Evolutionary conservation across 1,140 invertebrate species (phyloP).

Genomic region (Eupeodes corollae): DNA sequence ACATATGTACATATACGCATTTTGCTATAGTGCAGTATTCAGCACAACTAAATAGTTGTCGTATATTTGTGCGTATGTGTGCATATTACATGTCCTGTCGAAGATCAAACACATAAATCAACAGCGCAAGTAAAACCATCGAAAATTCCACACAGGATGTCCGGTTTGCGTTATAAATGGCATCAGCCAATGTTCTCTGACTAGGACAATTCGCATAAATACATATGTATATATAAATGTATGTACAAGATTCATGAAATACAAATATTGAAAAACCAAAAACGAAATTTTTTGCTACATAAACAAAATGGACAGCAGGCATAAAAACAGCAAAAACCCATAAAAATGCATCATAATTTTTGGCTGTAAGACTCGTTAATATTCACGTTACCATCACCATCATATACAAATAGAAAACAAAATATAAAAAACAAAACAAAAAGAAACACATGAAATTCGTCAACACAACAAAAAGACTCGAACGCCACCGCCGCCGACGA

Average conservation of each 20-base stretch:
- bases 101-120: background rate
- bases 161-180: conserved; percentile 14
- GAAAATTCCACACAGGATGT: conserved; percentile 19
- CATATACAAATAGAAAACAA: too few relatives aligned
- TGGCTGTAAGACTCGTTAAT: background rate
- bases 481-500: too few relatives aligned
- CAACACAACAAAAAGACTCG: too few relatives aligned
- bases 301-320: conserved; percentile 18
- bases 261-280: conserved; percentile 12
- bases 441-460: too few relatives aligned
- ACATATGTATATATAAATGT: conserved; percentile 3
- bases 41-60: background rate
- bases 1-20: background rate
- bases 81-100: conserved; percentile 2
- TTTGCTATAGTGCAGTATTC: conserved; percentile 2
- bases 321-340: conserved; percentile 36
- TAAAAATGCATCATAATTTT: conserved; percentile 38
- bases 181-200: conserved; percentile 3
- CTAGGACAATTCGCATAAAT: background rate
- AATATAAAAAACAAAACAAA: too few relatives aligned
- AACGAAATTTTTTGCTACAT: background rate
- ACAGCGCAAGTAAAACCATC: background rate
- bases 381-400: too few relatives aligned
- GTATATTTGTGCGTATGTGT: background rate
- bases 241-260: conserved; percentile 5